Evolutionary conservation across 2,797 vertebrate genomes (phyloP).

Genomic region (Enoplosus armatus): DNA sequence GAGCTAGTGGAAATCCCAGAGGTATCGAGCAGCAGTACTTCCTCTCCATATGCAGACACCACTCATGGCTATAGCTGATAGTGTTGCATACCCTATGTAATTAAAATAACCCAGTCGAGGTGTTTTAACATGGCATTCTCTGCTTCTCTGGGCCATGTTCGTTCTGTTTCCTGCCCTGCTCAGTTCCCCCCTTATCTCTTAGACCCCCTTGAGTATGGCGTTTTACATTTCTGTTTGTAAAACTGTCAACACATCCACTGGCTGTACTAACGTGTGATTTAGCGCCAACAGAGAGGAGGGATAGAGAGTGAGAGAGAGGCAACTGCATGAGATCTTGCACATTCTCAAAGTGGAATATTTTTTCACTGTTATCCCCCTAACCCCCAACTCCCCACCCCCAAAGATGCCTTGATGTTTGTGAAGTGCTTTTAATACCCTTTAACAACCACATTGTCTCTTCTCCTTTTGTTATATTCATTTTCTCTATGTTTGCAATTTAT

Average conservation of each 20-base stretch:
- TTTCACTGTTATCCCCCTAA: conserved; percentile 65
- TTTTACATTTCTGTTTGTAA: conserved; percentile 89
- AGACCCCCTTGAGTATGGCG: conserved; percentile 84
- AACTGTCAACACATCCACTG: conserved; percentile 88
- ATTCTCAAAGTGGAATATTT: conserved; percentile 83
- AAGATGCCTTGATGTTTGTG: conserved; percentile 51
- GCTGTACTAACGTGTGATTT: conserved; percentile 88
- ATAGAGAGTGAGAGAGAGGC: conserved; percentile 83
- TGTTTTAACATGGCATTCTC: conserved; percentile 62
- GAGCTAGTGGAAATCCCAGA: conserved; percentile 31
- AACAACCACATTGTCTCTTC: conserved; percentile 21
- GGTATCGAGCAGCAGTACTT: conserved; percentile 23
- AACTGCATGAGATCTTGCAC: conserved; percentile 87
- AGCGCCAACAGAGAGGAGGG: conserved; percentile 86
- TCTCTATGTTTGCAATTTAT: not conserved
- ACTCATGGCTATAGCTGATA: conserved; percentile 41
- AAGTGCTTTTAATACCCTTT: conserved; percentile 27
- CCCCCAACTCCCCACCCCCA: conserved; percentile 45
- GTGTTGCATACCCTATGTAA: conserved; percentile 56
- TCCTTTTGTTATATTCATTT: not conserved
- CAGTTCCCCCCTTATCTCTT: conserved; percentile 73
- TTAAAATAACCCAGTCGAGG: conserved; percentile 73
- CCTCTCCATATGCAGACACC: conserved; percentile 39
- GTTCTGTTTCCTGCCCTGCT: conserved; percentile 73
- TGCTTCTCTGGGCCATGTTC: conserved; percentile 65